Percentiles rank a stretch among this genome's conserved stretches.
phyloP scores from a whole-genome alignment of 2,888 invertebrate genomes.

The Ophion slaviceki region DNA sequence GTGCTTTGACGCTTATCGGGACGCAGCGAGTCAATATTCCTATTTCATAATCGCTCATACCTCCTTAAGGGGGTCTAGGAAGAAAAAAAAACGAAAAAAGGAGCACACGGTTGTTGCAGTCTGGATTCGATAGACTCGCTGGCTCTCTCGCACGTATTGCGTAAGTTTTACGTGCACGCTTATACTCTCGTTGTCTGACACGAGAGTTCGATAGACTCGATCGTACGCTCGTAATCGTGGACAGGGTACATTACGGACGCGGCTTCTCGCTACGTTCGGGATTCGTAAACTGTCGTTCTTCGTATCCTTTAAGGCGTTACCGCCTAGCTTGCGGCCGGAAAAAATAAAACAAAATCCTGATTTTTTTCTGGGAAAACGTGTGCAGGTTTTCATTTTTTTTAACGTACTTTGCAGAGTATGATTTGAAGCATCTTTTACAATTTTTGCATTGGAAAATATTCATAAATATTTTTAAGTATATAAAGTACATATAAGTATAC shows the following conservation, averaged over 20 bases:
- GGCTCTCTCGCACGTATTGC: slow-evolving; percentile 1
- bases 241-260: not conserved
- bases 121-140: slow-evolving; percentile 11
- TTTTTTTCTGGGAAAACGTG: no score
- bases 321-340: no score
- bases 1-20: not conserved
- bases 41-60: slow-evolving; percentile 14
- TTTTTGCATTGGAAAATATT: no score
- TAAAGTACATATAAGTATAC: no score
- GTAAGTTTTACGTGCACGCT: not conserved
- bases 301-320: not conserved
- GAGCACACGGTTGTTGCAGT: not conserved
- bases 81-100: not conserved
- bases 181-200: slow-evolving; percentile 26
- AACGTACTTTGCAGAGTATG: no score
- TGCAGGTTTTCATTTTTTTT: no score
- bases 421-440: no score
- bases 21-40: slow-evolving; percentile 15
- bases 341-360: no score
- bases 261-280: slow-evolving; percentile 5
- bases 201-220: slow-evolving; percentile 25
- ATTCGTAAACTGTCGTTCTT: not conserved
- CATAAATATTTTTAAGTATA: no score
- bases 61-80: slow-evolving; percentile 21
- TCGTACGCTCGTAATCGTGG: slow-evolving; percentile 8